Evolutionary conservation across 2,888 invertebrate species (phyloP).

Genomic region (Eutolmus rufibarbis): DNA sequence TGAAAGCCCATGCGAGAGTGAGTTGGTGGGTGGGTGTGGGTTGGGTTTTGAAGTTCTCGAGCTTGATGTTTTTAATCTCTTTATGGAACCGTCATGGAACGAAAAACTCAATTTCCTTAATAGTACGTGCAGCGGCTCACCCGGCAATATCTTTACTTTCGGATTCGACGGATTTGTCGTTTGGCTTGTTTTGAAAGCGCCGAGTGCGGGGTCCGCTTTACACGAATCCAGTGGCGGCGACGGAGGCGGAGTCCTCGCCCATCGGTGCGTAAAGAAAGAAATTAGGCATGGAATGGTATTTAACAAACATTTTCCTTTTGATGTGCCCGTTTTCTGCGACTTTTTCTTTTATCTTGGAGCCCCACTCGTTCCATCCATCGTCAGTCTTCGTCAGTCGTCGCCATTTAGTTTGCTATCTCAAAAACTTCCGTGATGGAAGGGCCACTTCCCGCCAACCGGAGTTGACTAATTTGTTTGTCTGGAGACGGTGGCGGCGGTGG

Average conservation of each 20-base stretch:
- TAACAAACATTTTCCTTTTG: conserved; percentile 24
- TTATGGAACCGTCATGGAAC: conserved; percentile 47
- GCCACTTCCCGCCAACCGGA: background rate
- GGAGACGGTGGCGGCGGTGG: background rate
- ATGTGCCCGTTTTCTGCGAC: background rate
- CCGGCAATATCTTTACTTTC: background rate
- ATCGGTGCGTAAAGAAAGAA: conserved; percentile 32
- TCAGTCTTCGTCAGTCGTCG: background rate
- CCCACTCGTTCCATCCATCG: background rate
- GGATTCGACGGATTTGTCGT: conserved; percentile 31
- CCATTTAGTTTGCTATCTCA: background rate
- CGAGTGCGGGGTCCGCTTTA: background rate
- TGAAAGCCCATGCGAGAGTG: background rate
- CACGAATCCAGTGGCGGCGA: background rate
- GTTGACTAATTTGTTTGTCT: conserved; percentile 24
- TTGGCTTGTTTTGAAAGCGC: background rate
- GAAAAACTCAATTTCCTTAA: conserved; percentile 48
- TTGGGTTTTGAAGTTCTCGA: conserved; percentile 42
- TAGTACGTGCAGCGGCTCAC: conserved; percentile 32
- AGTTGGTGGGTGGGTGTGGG: background rate
- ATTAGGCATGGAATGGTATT: conserved; percentile 16
- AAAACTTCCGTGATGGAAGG: background rate
- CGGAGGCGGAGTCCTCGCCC: background rate
- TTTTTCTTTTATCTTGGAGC: background rate
- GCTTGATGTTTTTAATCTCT: conserved; percentile 47